Percentiles rank a stretch among this genome's conserved stretches.
phyloP scores from a whole-genome alignment of 2,888 invertebrate species.

The Polylopha cassiicola region DNA sequence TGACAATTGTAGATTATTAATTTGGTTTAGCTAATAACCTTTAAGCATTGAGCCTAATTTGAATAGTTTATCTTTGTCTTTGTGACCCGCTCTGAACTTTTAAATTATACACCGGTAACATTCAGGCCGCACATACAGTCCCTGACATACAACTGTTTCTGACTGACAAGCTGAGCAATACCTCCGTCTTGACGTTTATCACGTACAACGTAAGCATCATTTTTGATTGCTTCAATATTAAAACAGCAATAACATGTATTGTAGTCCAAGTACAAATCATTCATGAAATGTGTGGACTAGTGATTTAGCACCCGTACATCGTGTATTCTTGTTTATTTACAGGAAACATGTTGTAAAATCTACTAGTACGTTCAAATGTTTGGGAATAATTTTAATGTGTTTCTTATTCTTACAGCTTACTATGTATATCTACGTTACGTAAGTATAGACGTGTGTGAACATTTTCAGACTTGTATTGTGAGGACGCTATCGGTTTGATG shows the following conservation, averaged over 20 bases:
- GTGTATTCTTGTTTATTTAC: conserved; percentile 45
- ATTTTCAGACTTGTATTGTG: too few species aligned
- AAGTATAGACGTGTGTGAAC: too few species aligned
- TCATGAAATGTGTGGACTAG: conserved; percentile 49
- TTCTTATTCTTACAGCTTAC: too few species aligned
- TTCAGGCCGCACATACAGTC: conserved; percentile 28
- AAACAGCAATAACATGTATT: conserved; percentile 35
- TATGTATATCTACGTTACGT: too few species aligned
- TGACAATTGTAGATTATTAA: too few species aligned
- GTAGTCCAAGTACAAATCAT: conserved; percentile 59
- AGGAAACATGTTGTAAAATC: conserved; percentile 21
- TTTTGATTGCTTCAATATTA: conserved; percentile 23
- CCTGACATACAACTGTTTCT: conserved; percentile 48
- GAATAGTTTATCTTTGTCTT: too few species aligned
- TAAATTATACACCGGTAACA: conserved; percentile 31
- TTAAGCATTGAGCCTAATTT: not conserved
- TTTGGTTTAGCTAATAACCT: not conserved
- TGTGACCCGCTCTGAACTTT: conserved; percentile 11
- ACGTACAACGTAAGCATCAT: conserved; percentile 6
- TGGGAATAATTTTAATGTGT: too few species aligned
- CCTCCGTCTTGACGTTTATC: conserved; percentile 4
- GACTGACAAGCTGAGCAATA: conserved; percentile 16
- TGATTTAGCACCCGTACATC: conserved; percentile 29
- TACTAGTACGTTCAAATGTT: conserved; percentile 6
- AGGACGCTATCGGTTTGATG: too few species aligned